These are phyloP conservation scores for Ernsta delagoae DNA, from an alignment of 2,888 invertebrate genomes.

Conservation along the genomic window DNA sequence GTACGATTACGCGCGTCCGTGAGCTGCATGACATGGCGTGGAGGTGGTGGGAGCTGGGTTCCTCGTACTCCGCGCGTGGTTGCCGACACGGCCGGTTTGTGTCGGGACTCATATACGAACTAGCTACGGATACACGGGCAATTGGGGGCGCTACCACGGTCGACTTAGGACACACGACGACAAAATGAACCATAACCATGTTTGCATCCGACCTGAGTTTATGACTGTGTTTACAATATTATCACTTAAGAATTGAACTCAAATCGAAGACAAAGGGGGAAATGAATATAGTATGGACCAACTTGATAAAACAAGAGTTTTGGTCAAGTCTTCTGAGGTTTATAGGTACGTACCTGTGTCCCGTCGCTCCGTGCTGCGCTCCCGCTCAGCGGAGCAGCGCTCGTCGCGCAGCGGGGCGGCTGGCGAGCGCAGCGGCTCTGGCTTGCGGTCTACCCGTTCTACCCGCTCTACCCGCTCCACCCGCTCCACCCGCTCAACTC, in stretches of 20 bases:
- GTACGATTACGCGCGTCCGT: constrained; percentile 74
- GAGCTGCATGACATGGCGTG: constrained; percentile 58
- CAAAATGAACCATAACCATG: background rate
- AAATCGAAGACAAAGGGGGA: constrained; percentile 21
- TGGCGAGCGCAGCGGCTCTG: constrained; percentile 81
- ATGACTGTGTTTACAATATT: background rate
- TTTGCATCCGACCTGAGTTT: constrained; percentile 30
- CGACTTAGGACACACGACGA: constrained; percentile 15
- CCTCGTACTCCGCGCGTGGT: constrained; percentile 66
- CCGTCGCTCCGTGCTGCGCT: constrained; percentile 69
- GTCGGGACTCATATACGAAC: constrained; percentile 69
- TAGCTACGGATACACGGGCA: constrained; percentile 63
- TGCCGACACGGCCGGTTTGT: constrained; percentile 20
- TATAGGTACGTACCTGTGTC: constrained; percentile 75
- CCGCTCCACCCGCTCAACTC: constrained; percentile 31
- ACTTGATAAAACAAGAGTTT: too few species aligned
- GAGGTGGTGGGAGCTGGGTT: constrained; percentile 68
- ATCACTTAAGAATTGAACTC: constrained; percentile 8
- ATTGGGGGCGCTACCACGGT: constrained; percentile 7
- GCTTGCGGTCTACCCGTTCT: constrained; percentile 70
- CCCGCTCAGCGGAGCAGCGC: constrained; percentile 66
- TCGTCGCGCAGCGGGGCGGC: constrained; percentile 61
- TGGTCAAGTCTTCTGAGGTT: background rate
- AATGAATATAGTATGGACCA: too few species aligned
- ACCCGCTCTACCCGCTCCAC: constrained; percentile 15